Percentiles rank a stretch among this genome's conserved stretches.
These are phyloP conservation scores for Fringilla coelebs DNA, from an alignment of 2,797 vertebrate genomes.

Conservation along the genomic window DNA sequence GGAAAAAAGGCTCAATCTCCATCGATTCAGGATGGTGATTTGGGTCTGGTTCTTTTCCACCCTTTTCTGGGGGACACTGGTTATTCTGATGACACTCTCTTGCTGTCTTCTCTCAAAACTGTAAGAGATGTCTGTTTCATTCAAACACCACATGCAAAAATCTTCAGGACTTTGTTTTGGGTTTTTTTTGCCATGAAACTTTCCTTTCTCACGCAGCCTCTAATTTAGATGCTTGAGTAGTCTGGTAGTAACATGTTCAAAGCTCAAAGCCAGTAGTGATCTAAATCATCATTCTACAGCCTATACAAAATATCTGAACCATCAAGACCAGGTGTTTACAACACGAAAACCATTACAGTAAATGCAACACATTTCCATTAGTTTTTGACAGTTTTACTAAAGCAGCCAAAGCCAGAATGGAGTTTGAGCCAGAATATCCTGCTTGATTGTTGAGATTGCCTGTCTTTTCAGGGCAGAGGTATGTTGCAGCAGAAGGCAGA, in stretches of 20 bases:
- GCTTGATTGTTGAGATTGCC: not conserved
- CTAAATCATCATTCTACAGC: not conserved
- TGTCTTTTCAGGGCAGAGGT: not conserved
- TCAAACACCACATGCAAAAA: not conserved
- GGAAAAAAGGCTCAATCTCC: not conserved
- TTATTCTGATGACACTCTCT: not conserved
- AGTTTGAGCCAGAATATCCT: not conserved
- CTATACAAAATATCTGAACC: not conserved
- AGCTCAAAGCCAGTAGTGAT: not conserved
- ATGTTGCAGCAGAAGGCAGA: not conserved
- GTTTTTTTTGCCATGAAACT: not conserved
- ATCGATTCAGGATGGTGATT: not conserved
- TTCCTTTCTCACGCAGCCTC: not conserved
- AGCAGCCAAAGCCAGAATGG: not conserved
- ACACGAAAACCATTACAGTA: not conserved
- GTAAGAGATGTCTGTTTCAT: not conserved
- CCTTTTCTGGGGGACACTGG: not conserved
- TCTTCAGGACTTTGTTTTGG: not conserved
- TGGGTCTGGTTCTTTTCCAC: not conserved
- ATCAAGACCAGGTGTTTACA: slow-evolving; percentile 36
- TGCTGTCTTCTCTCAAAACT: not conserved
- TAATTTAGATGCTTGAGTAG: not conserved
- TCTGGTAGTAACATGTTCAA: not conserved
- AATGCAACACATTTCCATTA: not conserved
- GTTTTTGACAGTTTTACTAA: slow-evolving; percentile 20